A percentile compares a stretch with the other conserved stretches of the same genome.
These are phyloP conservation scores for Bergia sp. DNA, from an alignment of 92 coral and sea anemone genomes.

Conservation along the genomic window DNA sequence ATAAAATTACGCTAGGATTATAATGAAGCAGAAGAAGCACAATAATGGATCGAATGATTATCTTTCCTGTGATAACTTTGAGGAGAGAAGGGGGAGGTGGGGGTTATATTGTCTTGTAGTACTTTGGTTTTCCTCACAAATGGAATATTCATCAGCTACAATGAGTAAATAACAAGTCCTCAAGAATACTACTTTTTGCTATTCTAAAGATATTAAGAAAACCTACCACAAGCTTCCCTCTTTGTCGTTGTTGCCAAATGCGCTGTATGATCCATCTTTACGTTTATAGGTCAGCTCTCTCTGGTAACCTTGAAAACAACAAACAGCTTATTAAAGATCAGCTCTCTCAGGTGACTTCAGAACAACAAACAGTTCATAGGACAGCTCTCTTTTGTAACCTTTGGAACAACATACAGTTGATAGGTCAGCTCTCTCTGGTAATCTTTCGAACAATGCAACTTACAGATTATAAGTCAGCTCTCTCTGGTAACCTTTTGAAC, in stretches of 20 bases:
- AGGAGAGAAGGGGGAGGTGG: too few relatives aligned
- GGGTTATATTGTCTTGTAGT: too few relatives aligned
- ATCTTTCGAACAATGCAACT: background rate
- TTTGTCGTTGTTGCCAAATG: slow-evolving; percentile 81
- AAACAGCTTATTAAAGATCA: background rate
- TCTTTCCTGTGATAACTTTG: too few relatives aligned
- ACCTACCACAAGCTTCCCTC: slow-evolving; percentile 95
- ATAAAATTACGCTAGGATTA: too few relatives aligned
- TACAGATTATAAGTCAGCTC: background rate
- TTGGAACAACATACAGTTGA: too few relatives aligned
- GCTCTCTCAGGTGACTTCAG: background rate
- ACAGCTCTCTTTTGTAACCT: slow-evolving; percentile 86
- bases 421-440: background rate
- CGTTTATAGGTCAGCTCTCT: slow-evolving; percentile 91
- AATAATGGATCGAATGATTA: too few relatives aligned
- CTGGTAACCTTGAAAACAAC: slow-evolving; percentile 73
- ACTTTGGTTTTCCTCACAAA: too few relatives aligned
- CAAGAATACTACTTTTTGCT: too few relatives aligned
- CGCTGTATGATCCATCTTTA: slow-evolving; percentile 92
- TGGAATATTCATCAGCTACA: too few relatives aligned
- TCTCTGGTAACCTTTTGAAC: too few relatives aligned
- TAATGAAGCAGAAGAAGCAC: too few relatives aligned
- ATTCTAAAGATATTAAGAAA: background rate
- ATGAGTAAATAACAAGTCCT: too few relatives aligned
- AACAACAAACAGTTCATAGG: background rate